These are phyloP conservation scores for Phocides pigmalion DNA, from an alignment of 1,140 invertebrate genomes.

Conservation along the genomic window DNA sequence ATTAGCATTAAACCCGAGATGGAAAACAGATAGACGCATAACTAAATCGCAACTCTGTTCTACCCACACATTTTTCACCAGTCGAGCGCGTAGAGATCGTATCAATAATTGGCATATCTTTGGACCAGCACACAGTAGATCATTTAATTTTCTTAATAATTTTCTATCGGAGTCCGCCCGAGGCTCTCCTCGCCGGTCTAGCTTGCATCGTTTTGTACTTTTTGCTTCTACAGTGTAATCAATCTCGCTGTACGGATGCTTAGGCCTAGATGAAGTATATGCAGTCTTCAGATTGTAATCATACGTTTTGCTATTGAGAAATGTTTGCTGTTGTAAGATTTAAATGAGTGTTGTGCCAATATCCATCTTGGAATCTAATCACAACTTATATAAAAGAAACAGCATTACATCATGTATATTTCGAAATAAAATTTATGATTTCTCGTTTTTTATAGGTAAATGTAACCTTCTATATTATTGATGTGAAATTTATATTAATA, in stretches of 20 bases:
- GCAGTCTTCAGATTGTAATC: slow-evolving; percentile 18
- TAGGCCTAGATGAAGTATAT: slow-evolving; percentile 47
- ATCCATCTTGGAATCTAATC: slow-evolving; percentile 3
- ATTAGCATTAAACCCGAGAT: slow-evolving; percentile 60
- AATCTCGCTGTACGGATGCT: slow-evolving; percentile 64
- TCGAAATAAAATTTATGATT: no score
- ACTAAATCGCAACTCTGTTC: slow-evolving; percentile 62
- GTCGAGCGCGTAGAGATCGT: slow-evolving; percentile 51
- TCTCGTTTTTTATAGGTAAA: not conserved
- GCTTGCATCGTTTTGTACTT: slow-evolving; percentile 65
- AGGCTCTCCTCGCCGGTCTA: slow-evolving; percentile 57
- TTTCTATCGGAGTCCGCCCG: slow-evolving; percentile 74
- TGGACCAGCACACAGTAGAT: slow-evolving; percentile 72
- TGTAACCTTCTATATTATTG: no score
- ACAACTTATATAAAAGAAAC: not conserved
- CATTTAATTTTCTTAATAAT: slow-evolving; percentile 84
- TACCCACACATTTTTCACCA: slow-evolving; percentile 73
- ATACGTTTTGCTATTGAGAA: slow-evolving; percentile 23
- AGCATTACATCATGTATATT: no score
- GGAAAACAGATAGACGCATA: slow-evolving; percentile 58
- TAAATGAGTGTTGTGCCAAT: slow-evolving; percentile 11
- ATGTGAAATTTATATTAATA: no score
- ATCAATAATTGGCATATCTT: slow-evolving; percentile 81
- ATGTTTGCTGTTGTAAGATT: slow-evolving; percentile 13
- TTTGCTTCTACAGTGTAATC: slow-evolving; percentile 69